Evolutionary conservation across 30 jellyfish, hydroid and myxozoan genomes (phyloP).

Genomic region (Hydractinia echinata): DNA sequence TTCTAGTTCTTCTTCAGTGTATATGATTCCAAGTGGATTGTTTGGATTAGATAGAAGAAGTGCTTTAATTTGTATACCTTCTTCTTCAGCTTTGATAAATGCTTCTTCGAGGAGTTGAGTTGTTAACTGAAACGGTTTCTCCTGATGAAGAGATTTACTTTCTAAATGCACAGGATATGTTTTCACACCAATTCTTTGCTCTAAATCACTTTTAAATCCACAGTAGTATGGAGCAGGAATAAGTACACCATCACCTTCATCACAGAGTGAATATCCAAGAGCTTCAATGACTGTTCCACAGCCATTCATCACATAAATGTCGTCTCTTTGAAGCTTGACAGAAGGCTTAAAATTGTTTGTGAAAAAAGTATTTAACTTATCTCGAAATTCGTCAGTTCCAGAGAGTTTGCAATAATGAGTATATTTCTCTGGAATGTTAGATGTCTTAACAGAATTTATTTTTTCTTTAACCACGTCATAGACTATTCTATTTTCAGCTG

Average conservation of each 20-base stretch:
- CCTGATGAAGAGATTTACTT: not conserved
- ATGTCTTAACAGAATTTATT: conserved; percentile 17
- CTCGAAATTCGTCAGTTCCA: conserved; percentile 49
- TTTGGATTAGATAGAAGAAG: conserved; percentile 56
- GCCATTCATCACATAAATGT: conserved; percentile 60
- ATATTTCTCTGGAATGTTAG: conserved; percentile 28
- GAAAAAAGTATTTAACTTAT: conserved; percentile 48
- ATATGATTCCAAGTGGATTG: conserved; percentile 67
- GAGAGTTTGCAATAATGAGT: conserved; percentile 46
- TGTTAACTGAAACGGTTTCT: conserved; percentile 46
- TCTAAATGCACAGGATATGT: conserved; percentile 35
- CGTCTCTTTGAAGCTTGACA: conserved; percentile 30
- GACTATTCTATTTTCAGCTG: conserved; percentile 58
- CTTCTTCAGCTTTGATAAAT: not conserved
- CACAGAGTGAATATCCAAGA: conserved; percentile 48
- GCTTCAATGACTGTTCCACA: conserved; percentile 73
- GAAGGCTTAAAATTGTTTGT: conserved; percentile 40
- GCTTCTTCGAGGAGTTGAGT: conserved; percentile 52
- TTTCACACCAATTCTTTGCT: conserved; percentile 38
- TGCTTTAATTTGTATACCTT: conserved; percentile 49
- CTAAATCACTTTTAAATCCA: conserved; percentile 48
- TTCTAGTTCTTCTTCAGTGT: conserved; percentile 38
- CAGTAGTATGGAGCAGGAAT: conserved; percentile 80
- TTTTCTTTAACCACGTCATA: conserved; percentile 42
- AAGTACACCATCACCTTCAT: conserved; percentile 69